Evolutionary conservation across 1,140 invertebrate genomes (phyloP).

Genomic region (Lepidurus couesii): DNA sequence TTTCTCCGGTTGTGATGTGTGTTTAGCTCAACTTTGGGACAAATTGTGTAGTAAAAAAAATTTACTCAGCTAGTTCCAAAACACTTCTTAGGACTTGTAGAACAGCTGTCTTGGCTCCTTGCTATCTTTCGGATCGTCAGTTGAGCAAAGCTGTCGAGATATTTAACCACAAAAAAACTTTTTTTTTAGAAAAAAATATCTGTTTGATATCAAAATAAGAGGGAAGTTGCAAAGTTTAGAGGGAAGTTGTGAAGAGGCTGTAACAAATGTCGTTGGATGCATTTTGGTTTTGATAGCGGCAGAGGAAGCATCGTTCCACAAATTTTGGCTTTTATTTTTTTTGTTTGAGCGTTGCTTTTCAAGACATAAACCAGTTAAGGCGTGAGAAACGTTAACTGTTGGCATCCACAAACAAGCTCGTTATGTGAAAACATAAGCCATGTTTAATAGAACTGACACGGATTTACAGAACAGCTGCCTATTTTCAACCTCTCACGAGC

Average conservation of each 20-base stretch:
- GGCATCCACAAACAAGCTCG: conserved; percentile 13
- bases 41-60: not conserved
- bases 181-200: not conserved
- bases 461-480: not conserved
- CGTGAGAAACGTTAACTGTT: not conserved
- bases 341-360: not conserved
- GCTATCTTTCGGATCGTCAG: conserved; percentile 3
- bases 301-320: not conserved
- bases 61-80: not conserved
- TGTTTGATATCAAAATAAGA: not conserved
- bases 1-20: too few relatives aligned
- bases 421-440: not conserved
- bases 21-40: not conserved
- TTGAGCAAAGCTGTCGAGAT: not conserved
- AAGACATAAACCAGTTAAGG: not conserved
- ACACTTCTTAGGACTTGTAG: not conserved
- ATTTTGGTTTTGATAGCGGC: not conserved
- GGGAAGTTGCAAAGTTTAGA: not conserved
- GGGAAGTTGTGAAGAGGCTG: not conserved
- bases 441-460: conserved; percentile 8
- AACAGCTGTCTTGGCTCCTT: not conserved
- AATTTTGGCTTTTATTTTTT: too few relatives aligned
- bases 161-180: not conserved
- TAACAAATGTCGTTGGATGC: not conserved
- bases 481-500: not conserved